A percentile compares a stretch with the other conserved stretches of the same genome.
phyloP scores from a whole-genome alignment of 2,113 vertebrate genomes.

The Cochlearius cochlearius region DNA sequence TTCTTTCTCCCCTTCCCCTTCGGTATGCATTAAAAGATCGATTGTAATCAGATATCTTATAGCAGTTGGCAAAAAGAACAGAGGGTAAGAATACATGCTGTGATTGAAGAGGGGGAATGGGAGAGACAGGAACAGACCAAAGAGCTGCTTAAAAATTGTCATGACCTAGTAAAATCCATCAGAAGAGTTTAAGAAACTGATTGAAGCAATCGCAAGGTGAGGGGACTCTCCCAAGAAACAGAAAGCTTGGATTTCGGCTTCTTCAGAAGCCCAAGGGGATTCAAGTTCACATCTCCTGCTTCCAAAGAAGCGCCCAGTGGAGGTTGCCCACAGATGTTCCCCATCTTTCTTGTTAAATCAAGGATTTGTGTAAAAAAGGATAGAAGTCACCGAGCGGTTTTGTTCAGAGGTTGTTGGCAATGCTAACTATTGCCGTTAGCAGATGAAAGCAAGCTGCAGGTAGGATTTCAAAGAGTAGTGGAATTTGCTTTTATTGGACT shows the following conservation, averaged over 20 bases:
- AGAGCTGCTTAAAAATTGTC: not conserved
- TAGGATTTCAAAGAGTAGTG: constrained; percentile 50
- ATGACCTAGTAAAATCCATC: not conserved
- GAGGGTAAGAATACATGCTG: not conserved
- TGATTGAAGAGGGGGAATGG: not conserved
- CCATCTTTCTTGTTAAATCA: constrained; percentile 9
- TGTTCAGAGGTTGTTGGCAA: constrained; percentile 38
- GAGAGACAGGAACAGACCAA: not conserved
- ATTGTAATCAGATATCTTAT: not conserved
- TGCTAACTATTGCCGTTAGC: not conserved
- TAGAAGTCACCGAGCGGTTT: not conserved
- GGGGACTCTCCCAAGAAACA: not conserved
- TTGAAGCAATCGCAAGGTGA: not conserved
- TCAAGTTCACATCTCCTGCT: not conserved
- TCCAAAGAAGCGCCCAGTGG: not conserved
- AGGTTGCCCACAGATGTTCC: constrained; percentile 16
- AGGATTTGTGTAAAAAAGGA: not conserved
- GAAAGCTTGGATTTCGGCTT: not conserved
- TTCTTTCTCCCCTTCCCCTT: not conserved
- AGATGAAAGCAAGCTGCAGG: constrained; percentile 54
- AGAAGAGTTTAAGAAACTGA: not conserved
- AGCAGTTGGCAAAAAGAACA: not conserved
- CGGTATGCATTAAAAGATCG: not conserved
- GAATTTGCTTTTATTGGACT: constrained; percentile 53
- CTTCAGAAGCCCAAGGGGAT: not conserved